Evolutionary conservation across 1,140 invertebrate species (phyloP).

Genomic region (Spodoptera litura): DNA sequence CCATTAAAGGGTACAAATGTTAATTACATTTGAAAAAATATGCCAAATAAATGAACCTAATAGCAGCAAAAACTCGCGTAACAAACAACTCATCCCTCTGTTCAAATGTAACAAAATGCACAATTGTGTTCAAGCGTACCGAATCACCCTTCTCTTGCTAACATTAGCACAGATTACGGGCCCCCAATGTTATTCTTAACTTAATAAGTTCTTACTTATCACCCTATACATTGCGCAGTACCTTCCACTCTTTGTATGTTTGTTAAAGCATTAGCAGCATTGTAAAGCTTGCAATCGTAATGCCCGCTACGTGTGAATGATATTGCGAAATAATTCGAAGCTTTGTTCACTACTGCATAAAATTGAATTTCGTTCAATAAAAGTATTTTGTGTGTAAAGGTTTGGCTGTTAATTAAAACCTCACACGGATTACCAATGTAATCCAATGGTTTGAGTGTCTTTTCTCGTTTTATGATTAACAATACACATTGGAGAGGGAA

Average conservation of each 20-base stretch:
- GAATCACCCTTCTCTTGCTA: conserved; percentile 64
- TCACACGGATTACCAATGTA: conserved; percentile 35
- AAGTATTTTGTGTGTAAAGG: conserved; percentile 46
- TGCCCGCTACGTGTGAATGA: conserved; percentile 34
- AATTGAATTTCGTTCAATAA: conserved; percentile 55
- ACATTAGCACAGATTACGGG: conserved; percentile 72
- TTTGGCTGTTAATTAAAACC: conserved; percentile 45
- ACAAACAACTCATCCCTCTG: conserved; percentile 53
- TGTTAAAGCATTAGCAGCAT: conserved; percentile 41
- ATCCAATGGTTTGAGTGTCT: conserved; percentile 39
- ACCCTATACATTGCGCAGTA: conserved; percentile 42
- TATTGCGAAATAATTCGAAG: conserved; percentile 35
- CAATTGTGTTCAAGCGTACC: conserved; percentile 68
- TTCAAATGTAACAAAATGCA: conserved; percentile 68
- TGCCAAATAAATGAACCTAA: conserved; percentile 30
- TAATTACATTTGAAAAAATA: conserved; percentile 38
- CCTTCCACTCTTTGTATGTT: conserved; percentile 30
- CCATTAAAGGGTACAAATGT: not conserved
- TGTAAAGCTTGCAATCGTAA: conserved; percentile 45
- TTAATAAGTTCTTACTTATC: conserved; percentile 31
- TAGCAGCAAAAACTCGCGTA: conserved; percentile 36
- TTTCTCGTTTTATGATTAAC: conserved; percentile 25
- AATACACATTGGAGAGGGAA: not conserved
- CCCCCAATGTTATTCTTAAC: conserved; percentile 60
- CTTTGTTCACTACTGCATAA: conserved; percentile 47